Evolutionary conservation across 2,888 invertebrate species (phyloP), one percentile per base, ranked within the genome.

Genomic region (Halictus quadricinctus): DNA sequence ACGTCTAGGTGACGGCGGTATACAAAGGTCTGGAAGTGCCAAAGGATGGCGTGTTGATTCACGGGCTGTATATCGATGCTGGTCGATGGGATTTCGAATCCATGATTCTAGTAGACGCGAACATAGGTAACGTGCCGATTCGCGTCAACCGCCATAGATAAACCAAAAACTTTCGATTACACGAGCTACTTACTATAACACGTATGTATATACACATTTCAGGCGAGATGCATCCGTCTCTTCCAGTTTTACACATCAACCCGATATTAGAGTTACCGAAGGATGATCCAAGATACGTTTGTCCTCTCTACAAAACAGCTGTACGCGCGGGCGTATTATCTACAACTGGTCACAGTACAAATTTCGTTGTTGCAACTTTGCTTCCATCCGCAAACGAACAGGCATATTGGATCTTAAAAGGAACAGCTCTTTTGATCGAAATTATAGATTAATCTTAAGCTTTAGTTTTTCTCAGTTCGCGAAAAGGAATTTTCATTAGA

Each of bases 291-390:
- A 95, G 97, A 90, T 98, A 98, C 93, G 95, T 96, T 78, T 96
- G 97, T 36, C 98, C 98, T 0, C 95, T 98, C 21, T 98, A 98
- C 95, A 98, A 98, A 95, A 98, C 98, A 0, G 97, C 98, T 54
- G 96, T 97, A 89, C 96, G 98, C 83, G 98, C 98, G 41, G 98
- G 98, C 69, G 96, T 96, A 0, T 95, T 98, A 21, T 98, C 98
- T 12, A 98, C 98, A 0, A 98, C 98, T 0, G 98, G 98, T 0
- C 98, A 98, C 95, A 98, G 98, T 91, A 98, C 98, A 2, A 98
- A 98, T 95, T 98, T 98, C 93, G 97, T 98, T 54, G 96, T 98
- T 70, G 96, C 97, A 0, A 97, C 98, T 84, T 95, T 97, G 50
- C 93, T 98, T 76, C 97, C 97, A 0, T 96, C 97, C 0, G 93